Base-by-base conservation (phyloP, 1,140 invertebrate genomes). In the Drosophila fuyamai region DNA sequence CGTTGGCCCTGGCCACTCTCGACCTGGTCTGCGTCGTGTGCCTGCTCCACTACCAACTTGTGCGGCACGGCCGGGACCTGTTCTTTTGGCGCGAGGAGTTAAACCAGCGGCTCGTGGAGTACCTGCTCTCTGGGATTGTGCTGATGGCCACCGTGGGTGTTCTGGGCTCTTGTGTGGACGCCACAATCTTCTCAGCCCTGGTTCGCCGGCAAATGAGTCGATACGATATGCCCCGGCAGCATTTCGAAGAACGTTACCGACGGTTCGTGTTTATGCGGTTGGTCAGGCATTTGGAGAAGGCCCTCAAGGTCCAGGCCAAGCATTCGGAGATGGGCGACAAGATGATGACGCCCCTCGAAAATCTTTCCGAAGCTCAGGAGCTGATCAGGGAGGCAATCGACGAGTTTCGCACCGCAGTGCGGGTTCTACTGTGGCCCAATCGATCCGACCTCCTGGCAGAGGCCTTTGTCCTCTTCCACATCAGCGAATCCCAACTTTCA, bases 251-350 rank as follows among this genome's bases (percentile, higher is more conserved):
- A 27, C 62, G 56, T 1, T 89, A 88, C 51, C 71, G 83, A 9
- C 48, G 84, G 1, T 88, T 83, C 48, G 67, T 88, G 4, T 16
- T 88, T 2, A 68, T 88, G 72, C 84, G 83, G 5, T 27, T 89
- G 53, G 84, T 83, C 16, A 73, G 68, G 32, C 60, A 81, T 2
- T 58, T 86, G 8, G 83, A 86, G 32, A 56, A 38, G 7, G 79
- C 79, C 1, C 40, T 86, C 7, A 47, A 68, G 10, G 44, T 75
- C 35, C 82, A 81, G n/a, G 16, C 62, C 4, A 58, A 56, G 38
- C 51, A 12, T 9, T 18, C 70, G 0, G 53, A 50, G 13, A 16
- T 44, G 7, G 51, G 38, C 1, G 9, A 32, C n/a, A 41, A 0
- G 16, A 36, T 5, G 0, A 16, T 59, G n/a, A 35, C 23, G 23